These are phyloP conservation scores for Cyclophora albipunctata DNA, from an alignment of 2,888 invertebrate species.

Conservation along the genomic window DNA sequence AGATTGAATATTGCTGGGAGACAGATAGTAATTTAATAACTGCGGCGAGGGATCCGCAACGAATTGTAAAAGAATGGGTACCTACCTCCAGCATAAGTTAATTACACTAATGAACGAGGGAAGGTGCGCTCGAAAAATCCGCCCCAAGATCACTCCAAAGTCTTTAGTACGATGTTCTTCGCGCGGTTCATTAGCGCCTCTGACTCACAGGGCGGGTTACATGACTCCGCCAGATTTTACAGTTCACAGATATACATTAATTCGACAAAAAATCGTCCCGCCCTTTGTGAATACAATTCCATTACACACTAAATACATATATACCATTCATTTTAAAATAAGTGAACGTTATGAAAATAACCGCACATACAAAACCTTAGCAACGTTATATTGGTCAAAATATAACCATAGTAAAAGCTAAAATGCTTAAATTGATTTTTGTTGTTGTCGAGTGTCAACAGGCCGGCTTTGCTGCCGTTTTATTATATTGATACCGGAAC, in stretches of 20 bases:
- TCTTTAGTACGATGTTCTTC: slow-evolving; percentile 71
- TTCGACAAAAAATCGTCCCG: too few species aligned
- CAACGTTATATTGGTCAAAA: too few species aligned
- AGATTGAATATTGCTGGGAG: slow-evolving; percentile 20
- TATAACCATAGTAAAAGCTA: too few species aligned
- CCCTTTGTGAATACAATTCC: too few species aligned
- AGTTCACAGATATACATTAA: too few species aligned
- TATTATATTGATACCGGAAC: too few species aligned
- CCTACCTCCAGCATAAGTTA: slow-evolving; percentile 62
- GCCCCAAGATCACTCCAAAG: slow-evolving; percentile 70
- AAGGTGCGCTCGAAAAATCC: slow-evolving; percentile 70
- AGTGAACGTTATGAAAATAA: not conserved
- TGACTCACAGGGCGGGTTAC: slow-evolving; percentile 36
- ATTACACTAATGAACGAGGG: slow-evolving; percentile 73
- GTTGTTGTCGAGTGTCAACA: too few species aligned
- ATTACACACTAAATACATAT: too few species aligned
- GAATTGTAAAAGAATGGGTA: slow-evolving; percentile 58
- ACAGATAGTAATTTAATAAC: slow-evolving; percentile 50
- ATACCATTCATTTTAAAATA: too few species aligned
- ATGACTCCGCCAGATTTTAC: slow-evolving; percentile 19
- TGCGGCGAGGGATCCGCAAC: slow-evolving; percentile 37
- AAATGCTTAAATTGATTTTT: too few species aligned
- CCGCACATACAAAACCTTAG: too few species aligned
- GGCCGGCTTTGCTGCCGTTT: too few species aligned
- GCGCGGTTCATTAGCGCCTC: slow-evolving; percentile 70